Evolutionary conservation across 30 jellyfish, hydroid and myxozoan species (phyloP).

Genomic region (Aurelia aurita): DNA sequence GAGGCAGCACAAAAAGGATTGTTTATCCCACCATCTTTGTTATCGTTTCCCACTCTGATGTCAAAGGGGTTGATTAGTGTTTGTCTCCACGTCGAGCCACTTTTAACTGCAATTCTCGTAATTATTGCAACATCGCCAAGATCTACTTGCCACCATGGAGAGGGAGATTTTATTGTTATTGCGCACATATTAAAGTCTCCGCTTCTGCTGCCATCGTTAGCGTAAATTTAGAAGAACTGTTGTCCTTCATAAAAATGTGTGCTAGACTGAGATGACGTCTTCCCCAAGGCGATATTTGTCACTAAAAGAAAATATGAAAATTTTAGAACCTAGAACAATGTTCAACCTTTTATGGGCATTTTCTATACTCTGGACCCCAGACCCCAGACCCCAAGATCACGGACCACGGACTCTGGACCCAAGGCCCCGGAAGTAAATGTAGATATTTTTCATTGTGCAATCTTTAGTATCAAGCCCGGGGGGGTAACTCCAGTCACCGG

Average conservation of each 20-base stretch:
- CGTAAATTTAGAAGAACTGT: neutral
- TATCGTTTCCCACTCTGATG: neutral
- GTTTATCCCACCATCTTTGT: neutral
- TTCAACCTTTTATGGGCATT: no score
- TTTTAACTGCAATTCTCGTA: neutral
- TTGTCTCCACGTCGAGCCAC: neutral
- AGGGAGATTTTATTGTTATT: neutral
- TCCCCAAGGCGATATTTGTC: neutral
- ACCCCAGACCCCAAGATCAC: no score
- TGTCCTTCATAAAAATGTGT: neutral
- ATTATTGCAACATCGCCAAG: neutral
- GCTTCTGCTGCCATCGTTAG: constrained; percentile 13
- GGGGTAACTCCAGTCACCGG: no score
- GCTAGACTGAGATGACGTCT: neutral
- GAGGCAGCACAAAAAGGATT: neutral
- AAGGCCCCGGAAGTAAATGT: no score
- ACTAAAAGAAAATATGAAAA: no score
- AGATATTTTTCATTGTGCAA: no score
- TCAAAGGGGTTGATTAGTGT: neutral
- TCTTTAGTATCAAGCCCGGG: no score
- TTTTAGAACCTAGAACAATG: no score
- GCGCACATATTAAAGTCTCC: neutral
- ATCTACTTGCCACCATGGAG: constrained; percentile 4
- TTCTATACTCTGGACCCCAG: no score
- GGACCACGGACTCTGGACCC: no score